A percentile compares a stretch with the other conserved stretches of the same genome.
phyloP scores from a whole-genome alignment of 2,113 vertebrate genomes.

The Morone chrysops region DNA sequence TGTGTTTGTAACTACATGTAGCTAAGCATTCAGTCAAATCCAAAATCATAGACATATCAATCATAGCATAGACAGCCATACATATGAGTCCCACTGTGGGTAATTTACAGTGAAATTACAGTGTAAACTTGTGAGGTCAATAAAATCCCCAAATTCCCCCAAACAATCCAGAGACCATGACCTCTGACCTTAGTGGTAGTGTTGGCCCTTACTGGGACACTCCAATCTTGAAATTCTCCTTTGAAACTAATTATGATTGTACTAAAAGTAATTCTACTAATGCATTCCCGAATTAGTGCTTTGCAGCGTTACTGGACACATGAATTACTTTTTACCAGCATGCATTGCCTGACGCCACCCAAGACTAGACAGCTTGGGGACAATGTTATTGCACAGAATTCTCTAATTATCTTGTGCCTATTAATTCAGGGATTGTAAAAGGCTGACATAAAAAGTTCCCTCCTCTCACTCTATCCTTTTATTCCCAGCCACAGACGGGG shows the following conservation, averaged over 20 bases:
- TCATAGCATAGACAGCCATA: too few species aligned
- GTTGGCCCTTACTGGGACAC: neutral
- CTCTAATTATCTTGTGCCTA: slow-evolving; percentile 77
- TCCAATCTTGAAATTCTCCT: slow-evolving; percentile 34
- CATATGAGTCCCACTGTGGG: too few species aligned
- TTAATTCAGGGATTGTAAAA: slow-evolving; percentile 78
- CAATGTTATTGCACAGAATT: slow-evolving; percentile 75
- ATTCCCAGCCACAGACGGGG: slow-evolving; percentile 70
- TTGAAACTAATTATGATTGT: slow-evolving; percentile 56
- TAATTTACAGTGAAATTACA: neutral
- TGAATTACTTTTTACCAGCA: slow-evolving; percentile 61
- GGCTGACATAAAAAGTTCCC: slow-evolving; percentile 72
- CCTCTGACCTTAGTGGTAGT: slow-evolving; percentile 37
- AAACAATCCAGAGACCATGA: slow-evolving; percentile 19
- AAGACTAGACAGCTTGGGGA: slow-evolving; percentile 70
- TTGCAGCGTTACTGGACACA: slow-evolving; percentile 54
- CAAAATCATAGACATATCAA: neutral
- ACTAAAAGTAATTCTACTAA: slow-evolving; percentile 50
- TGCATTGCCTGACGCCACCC: slow-evolving; percentile 64
- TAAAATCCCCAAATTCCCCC: slow-evolving; percentile 3
- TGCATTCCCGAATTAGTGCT: slow-evolving; percentile 41
- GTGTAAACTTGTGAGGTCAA: slow-evolving; percentile 13
- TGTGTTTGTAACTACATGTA: neutral
- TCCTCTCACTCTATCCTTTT: slow-evolving; percentile 66
- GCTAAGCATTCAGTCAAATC: neutral